Base-by-base conservation (phyloP, 2,113 vertebrate species). In the Parotia lawesii region DNA sequence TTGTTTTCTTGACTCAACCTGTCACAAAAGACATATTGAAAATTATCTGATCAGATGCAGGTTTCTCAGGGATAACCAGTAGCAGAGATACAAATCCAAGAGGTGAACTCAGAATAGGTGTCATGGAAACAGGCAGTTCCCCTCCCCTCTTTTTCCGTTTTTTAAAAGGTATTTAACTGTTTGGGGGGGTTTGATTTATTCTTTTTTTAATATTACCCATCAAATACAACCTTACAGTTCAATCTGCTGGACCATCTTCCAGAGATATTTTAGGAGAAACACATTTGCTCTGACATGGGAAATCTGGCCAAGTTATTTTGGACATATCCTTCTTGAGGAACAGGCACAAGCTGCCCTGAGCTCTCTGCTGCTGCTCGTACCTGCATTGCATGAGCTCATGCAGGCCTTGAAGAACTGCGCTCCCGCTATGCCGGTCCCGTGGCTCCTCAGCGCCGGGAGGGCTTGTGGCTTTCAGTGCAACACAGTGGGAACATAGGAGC, bases 391-490 rank as follows among this genome's bases (percentile, higher is more conserved):
- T 0, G 7, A 72, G 48, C 33, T 58, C 0, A 0, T 19, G 15
- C 10, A 37, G n/a, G 15, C n/a, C 61, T 72, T 17, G 31, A 69
- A 75, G 45, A 76, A 16, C 38, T 16, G 13, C 7, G n/a, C 9
- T 64, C 37, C n/a, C 5, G 5, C 17, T 42, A 28, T 37, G 48
- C 47, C 6, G 2, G 18, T 21, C 29, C 70, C 0, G 0, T 22
- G 48, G 53, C 12, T 91, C 50, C n/a, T 76, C 62, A 75, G 20
- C 10, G 13, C 35, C 13, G 2, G 28, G 42, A 79, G 50, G 47
- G 24, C 15, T 50, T 47, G 4, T 11, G 31, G 9, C 21, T 72
- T 65, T 44, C 60, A 47, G 35, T 20, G 51, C 1, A 19, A n/a
- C 12, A 42, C 23, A 53, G 35, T 3, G 16, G 28, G 58, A 90